Percentiles rank a stretch among this genome's conserved stretches.
phyloP scores from a whole-genome alignment of 2,113 vertebrate genomes.

The Oenanthe melanoleuca region DNA sequence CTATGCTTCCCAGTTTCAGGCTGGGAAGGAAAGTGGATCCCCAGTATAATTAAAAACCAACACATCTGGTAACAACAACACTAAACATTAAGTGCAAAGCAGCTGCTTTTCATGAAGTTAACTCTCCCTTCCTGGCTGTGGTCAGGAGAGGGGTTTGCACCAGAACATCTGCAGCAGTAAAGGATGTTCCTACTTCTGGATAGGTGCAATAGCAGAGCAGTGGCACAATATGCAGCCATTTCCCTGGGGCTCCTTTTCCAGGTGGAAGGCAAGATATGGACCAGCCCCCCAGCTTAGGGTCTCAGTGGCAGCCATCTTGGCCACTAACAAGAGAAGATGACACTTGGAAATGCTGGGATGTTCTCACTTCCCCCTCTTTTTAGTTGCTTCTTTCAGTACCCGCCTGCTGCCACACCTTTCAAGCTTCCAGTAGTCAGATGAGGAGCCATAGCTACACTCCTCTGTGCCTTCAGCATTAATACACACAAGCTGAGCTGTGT shows the following conservation, averaged over 20 bases:
- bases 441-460: not conserved
- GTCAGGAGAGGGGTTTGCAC: not conserved
- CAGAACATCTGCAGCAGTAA: accelerated
- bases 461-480: not conserved
- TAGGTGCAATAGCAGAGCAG: not conserved
- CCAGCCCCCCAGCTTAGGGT: not conserved
- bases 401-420: not conserved
- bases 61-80: not conserved
- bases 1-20: not conserved
- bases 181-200: not conserved
- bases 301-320: not conserved
- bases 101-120: not conserved
- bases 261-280: not conserved
- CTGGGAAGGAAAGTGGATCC: not conserved
- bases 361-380: not conserved
- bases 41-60: not conserved
- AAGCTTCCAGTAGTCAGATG: not conserved
- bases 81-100: not conserved
- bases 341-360: not conserved
- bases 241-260: not conserved
- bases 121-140: not conserved
- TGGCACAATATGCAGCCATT: not conserved
- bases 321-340: not conserved
- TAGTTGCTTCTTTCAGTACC: not conserved
- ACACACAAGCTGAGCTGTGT: not conserved